Evolutionary conservation across 2,797 vertebrate genomes (phyloP), one percentile per base, ranked within the genome.

Genomic region (Tokudaia tokunoshimensis): DNA sequence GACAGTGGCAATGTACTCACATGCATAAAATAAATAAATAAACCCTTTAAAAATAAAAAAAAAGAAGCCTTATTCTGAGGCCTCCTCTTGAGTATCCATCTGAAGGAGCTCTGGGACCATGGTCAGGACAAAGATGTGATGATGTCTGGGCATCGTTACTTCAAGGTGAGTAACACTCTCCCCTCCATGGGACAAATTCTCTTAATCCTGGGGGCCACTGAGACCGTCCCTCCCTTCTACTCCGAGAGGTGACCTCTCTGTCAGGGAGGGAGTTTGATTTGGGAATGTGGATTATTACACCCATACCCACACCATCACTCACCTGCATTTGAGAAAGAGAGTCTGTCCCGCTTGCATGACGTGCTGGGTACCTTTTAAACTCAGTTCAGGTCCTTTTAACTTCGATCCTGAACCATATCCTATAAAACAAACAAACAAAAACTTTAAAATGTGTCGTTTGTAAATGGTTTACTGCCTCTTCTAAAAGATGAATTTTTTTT

Each of bases 301-400:
- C 65, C 57, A 96, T 92, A 84, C 44, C 87, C 92, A 37, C 44
- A 92, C 65, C 57, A 24, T 5, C 88, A 41, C 98, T 99, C 98
- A 99, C 99, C 99, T 99, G 99, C 99, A 99, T 95, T 98, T 98
- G 97, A 99, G 99, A 96, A 97, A 98, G 95, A 99, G 99, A 24
- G 99, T 99, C 98, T 99, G 98, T 97, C 99, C 99, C 94, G 98
- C 98, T 97, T 99, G 98, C 95, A 99, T 97, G 98, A 99, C 78
- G 12, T 99, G 98, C 96, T 99, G 99, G 76, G 70, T 94, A 92
- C 98, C 98, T 97, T 98, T 99, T 98, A 99, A 98, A 97, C 99
- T 99, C 99, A 99, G 98, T 88, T 99, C 98, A 47, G 99, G 99
- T 74, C 98, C 97, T 96, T 98, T 99, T 97, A 99, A 99, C 98